Evolutionary conservation across 2,113 vertebrate species (phyloP).

Genomic region (Tetrao urogallus): DNA sequence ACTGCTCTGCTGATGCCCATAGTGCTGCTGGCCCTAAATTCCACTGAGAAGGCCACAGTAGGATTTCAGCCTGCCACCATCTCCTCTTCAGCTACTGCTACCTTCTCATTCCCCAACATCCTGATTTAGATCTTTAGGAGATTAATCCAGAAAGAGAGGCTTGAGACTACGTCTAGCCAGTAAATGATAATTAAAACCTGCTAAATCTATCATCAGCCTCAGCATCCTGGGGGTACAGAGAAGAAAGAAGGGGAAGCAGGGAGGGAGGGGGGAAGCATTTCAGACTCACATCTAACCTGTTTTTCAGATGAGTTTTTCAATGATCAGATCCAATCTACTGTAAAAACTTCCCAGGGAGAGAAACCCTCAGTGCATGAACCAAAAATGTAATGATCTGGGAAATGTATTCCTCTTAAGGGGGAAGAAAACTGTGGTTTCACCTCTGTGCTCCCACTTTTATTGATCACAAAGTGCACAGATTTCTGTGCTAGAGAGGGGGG

Average conservation of each 20-base stretch:
- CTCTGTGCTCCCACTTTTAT: conserved; percentile 37
- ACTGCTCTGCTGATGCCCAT: neutral
- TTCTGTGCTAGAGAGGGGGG: neutral
- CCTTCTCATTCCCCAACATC: neutral
- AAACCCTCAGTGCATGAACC: conserved; percentile 63
- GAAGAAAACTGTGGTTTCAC: conserved; percentile 25
- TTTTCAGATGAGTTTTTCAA: conserved; percentile 71
- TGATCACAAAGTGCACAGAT: conserved; percentile 19
- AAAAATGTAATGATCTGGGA: conserved; percentile 64
- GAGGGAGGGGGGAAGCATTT: neutral
- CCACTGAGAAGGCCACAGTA: accelerated
- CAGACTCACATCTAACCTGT: conserved; percentile 42
- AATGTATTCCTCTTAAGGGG: conserved; percentile 38
- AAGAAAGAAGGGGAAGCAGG: neutral
- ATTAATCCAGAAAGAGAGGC: neutral
- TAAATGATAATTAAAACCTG: conserved; percentile 34
- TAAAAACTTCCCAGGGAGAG: conserved; percentile 66
- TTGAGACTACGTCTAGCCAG: neutral
- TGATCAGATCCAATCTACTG: conserved; percentile 67
- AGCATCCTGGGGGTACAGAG: neutral
- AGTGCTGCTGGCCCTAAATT: neutral
- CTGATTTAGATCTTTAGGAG: neutral
- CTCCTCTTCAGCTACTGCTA: neutral
- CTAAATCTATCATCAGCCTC: neutral
- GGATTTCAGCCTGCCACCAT: neutral